Base-by-base conservation (phyloP, 64 coral and sea anemone genomes). In the Orbicella faveolata region DNA sequence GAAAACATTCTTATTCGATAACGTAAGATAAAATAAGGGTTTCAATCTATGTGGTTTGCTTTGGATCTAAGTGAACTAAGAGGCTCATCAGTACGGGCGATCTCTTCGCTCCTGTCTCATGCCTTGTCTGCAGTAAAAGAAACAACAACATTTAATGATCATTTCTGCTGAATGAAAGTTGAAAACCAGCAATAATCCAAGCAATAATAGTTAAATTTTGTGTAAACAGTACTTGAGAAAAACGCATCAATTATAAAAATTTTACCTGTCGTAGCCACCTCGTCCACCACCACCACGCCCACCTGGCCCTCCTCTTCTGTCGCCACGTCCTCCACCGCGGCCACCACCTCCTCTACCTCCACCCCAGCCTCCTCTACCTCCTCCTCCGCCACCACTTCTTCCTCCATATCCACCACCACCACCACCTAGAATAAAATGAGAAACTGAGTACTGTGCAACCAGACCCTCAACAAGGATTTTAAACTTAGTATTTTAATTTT, bases 101-200 rank as follows among this genome's bases (percentile, higher is more conserved):
- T 92, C 90, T 87, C 90, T 87, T 92, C 90, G 84, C 61, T 92
- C 90, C 55, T 92, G 90, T 34, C 90, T 76, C 26, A 76, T 76
- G 1, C 90, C 84, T 92, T 92, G 90, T 61, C 90, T 91, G 61
- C 4, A 85, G 37, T 73, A 30, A 52, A 75, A 34, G 3, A 34
- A 84, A 84, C 34, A 19, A 48, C 44, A 48, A 4, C 4, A 6
- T 48, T 30, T 30, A 30, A 48, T 48, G 44, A 48, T n/a, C 20
- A 18, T 67, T 48, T 48, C 64, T n/a, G 18, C 20, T 4, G 20
- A n/a, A 67, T 67, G 18, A n/a, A 19, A 67, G 18, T 21, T n/a
- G 64, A 3, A 67, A 48, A 48, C 44, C 2, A 48, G 44, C 44
- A 48, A 48, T 48, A 6, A 48, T 48, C 3, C 44, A 48, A 48